Percentiles rank a stretch among this genome's conserved stretches.
Conservation (phyloP, 2,113 vertebrate genomes). For the Syngnathus scovelli region DNA sequence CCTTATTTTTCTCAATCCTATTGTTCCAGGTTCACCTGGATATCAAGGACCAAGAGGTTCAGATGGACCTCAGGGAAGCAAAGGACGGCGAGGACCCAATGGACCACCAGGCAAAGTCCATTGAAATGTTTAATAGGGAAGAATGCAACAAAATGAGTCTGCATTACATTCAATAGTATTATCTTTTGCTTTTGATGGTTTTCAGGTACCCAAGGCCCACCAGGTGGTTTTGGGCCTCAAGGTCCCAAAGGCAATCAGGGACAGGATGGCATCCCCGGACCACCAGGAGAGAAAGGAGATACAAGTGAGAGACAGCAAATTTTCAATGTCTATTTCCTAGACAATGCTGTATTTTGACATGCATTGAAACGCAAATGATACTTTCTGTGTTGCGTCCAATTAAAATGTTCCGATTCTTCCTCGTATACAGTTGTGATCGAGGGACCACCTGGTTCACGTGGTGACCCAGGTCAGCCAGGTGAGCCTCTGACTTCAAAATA, state of each 20-base stretch:
- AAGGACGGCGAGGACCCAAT: conserved; percentile 36
- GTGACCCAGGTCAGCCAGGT: conserved; percentile 53
- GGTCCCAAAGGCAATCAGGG: conserved; percentile 78
- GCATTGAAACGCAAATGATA: background rate
- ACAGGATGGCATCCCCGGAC: conserved; percentile 77
- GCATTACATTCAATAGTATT: background rate
- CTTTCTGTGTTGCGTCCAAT: background rate
- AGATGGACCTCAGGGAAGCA: conserved; percentile 43
- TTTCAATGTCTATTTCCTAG: background rate
- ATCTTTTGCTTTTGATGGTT: background rate
- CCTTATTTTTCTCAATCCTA: background rate
- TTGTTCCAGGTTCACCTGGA: conserved; percentile 47
- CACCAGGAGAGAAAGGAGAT: conserved; percentile 76
- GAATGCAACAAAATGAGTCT: background rate
- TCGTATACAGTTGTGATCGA: conserved; percentile 16
- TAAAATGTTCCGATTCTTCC: conserved; percentile 7
- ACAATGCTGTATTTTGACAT: background rate
- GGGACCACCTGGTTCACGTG: conserved; percentile 39
- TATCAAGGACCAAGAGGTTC: conserved; percentile 37
- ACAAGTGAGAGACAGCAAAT: conserved; percentile 48
- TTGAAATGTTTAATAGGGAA: background rate
- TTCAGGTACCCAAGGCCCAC: conserved; percentile 68
- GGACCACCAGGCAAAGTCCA: conserved; percentile 43
- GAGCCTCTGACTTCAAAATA: conserved; percentile 25
- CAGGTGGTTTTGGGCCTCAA: conserved; percentile 64